Evolutionary conservation across 1,140 invertebrate genomes (phyloP).

Genomic region (Drosophila lini): DNA sequence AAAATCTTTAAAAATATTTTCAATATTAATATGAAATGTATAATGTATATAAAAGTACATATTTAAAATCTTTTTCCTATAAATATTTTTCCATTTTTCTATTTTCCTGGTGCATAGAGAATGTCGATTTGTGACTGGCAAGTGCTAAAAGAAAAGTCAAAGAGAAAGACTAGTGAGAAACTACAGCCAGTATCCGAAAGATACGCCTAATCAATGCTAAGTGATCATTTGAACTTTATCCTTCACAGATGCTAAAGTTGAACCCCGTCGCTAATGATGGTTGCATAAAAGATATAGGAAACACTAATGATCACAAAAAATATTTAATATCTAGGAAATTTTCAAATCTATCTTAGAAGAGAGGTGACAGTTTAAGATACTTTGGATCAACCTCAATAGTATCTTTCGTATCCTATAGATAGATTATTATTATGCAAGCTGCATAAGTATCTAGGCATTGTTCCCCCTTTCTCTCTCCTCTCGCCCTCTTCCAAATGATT

Average conservation of each 20-base stretch:
- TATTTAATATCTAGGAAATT: background rate
- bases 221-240: conserved; percentile 30
- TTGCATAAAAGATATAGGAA: conserved; percentile 11
- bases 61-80: background rate
- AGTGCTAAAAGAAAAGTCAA: conserved; percentile 26
- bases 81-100: background rate
- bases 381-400: background rate
- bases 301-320: background rate
- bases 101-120: background rate
- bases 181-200: conserved; percentile 3
- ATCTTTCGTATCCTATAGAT: conserved; percentile 16
- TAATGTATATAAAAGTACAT: background rate
- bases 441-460: conserved; percentile 13
- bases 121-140: background rate
- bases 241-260: conserved; percentile 5
- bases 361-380: background rate
- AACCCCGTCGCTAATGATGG: conserved; percentile 17
- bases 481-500: conserved; percentile 7
- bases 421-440: conserved; percentile 31
- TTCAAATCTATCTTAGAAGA: no score
- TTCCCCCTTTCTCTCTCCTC: background rate
- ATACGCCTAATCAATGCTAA: conserved; percentile 40
- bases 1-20: background rate
- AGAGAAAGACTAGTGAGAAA: conserved; percentile 25
- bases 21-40: no score